Evolutionary conservation across 2,888 invertebrate species (phyloP), one percentile per base, ranked within the genome.

Genomic region (Synanthedon formicaeformis): DNA sequence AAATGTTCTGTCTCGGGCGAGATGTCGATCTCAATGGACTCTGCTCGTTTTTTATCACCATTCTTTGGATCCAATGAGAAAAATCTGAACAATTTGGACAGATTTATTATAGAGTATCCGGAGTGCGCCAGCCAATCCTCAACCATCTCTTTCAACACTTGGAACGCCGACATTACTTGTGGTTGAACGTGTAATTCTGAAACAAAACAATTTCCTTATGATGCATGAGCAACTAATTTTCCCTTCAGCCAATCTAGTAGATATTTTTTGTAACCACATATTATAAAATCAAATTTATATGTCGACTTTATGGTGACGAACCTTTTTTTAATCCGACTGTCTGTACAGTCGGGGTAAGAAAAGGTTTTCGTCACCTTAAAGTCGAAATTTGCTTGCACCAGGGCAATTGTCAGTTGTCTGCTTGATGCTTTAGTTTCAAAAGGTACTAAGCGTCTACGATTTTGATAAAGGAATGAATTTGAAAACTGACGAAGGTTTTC

Each of bases 101-200:
- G 73, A 68, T 91, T 89, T 48, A 94, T 91, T 48, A 91, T 83
- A 2, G 92, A 91, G 71, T 92, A 94, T 1, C 90, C 91, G 5
- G 93, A 94, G 63, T 89, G 89, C 27, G 90, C 88, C 57, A 94
- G 76, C 64, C 90, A 89, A 59, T 90, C 91, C 63, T 93, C 92
- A 2, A 92, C 90, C 45, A 89, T 89, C 67, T 93, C 92, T 60
- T 90, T 91, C 11, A 94, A 75, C 8, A 82, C 76, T 63, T 90
- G 89, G 63, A 92, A 93, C 13, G 91, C 91, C 40, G 83, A 66
- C 54, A 88, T 75, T 2, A 90, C 65, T 60, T 89, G 88, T 1
- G 89, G 73, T 1, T 88, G 76, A 34, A 90, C 62, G 55, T 81
- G 75, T 10, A 81, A 69, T 78, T 88, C 91, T 91, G 78, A 57